These are phyloP conservation scores for Melanogrammus aeglefinus DNA, from an alignment of 2,797 vertebrate genomes.

Conservation along the genomic window DNA sequence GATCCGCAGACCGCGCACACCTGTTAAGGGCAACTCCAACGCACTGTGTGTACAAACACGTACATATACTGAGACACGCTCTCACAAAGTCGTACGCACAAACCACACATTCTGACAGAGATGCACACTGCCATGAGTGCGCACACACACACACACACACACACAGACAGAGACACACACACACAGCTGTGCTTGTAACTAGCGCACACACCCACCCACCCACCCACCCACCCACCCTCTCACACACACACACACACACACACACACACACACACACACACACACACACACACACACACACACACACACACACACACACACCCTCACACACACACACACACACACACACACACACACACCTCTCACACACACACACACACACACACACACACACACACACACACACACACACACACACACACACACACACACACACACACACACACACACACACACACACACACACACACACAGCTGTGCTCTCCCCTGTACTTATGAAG, in stretches of 20 bases:
- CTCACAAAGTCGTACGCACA: neutral
- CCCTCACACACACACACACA: constrained; percentile 10
- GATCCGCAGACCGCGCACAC: constrained; percentile 45
- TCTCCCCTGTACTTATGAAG: constrained; percentile 58
- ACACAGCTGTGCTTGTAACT: too few species aligned
- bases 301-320: too few species aligned
- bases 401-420: constrained; percentile 20
- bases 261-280: too few species aligned
- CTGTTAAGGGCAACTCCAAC: constrained; percentile 44
- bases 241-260: constrained; percentile 27
- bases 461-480: constrained; percentile 33
- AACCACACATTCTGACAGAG: too few species aligned
- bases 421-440: constrained; percentile 4
- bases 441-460: too few species aligned
- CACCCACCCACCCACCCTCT: neutral
- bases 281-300: too few species aligned
- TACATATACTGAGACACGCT: neutral
- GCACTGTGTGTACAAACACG: constrained; percentile 23
- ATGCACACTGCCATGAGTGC: neutral
- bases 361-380: constrained; percentile 1
- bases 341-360: neutral
- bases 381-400: neutral
- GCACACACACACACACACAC: constrained; percentile 7
- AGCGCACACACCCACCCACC: constrained; percentile 11
- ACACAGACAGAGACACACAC: too few species aligned